Evolutionary conservation across 2,113 vertebrate genomes (phyloP).

Genomic region (Sprattus sprattus): DNA sequence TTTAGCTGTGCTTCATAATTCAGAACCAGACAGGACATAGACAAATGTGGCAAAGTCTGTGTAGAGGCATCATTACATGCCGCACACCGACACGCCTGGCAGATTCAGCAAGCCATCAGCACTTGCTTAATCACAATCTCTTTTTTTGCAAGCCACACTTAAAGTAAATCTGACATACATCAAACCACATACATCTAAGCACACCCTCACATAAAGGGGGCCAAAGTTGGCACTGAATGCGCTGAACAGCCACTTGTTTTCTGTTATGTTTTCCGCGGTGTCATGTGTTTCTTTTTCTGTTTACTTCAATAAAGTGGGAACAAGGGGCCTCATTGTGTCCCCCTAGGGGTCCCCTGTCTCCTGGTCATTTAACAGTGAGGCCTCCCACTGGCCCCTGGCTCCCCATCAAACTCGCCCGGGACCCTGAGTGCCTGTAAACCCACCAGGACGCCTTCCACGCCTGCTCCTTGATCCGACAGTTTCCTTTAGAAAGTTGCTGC

Average conservation of each 20-base stretch:
- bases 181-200: not conserved
- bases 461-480: slow-evolving; percentile 51
- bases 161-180: not conserved
- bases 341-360: slow-evolving; percentile 5
- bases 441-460: slow-evolving; percentile 42
- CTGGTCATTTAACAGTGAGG: slow-evolving; percentile 7
- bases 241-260: slow-evolving; percentile 38
- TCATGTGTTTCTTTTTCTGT: slow-evolving; percentile 40
- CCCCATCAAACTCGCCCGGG: slow-evolving; percentile 43
- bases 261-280: slow-evolving; percentile 35
- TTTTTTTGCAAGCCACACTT: not conserved
- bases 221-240: not conserved
- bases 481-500: slow-evolving; percentile 37
- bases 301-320: slow-evolving; percentile 1
- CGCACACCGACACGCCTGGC: not conserved
- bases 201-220: not conserved
- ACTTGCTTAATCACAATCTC: not conserved
- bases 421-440: slow-evolving; percentile 45
- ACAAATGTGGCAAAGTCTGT: too few relatives aligned
- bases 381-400: slow-evolving; percentile 51
- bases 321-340: slow-evolving; percentile 32
- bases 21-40: too few relatives aligned
- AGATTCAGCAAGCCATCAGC: not conserved
- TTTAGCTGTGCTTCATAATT: too few relatives aligned
- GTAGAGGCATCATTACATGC: too few relatives aligned